Evolutionary conservation across 2,797 vertebrate species (phyloP).

Genomic region (Halcyon smyrnensis): DNA sequence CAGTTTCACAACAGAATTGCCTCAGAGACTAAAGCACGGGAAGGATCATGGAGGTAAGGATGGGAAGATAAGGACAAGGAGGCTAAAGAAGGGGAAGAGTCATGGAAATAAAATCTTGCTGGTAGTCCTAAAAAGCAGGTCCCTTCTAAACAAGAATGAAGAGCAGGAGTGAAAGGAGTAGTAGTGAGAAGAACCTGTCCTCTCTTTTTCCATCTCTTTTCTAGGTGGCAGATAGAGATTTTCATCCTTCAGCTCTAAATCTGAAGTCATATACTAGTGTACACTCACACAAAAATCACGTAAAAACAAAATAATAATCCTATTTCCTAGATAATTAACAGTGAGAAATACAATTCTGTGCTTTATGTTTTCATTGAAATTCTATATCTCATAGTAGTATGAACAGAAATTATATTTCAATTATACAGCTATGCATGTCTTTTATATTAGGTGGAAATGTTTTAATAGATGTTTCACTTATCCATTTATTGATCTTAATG

Average conservation of each 20-base stretch:
- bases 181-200: background rate
- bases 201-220: background rate
- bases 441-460: conserved; percentile 51
- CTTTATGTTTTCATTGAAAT: conserved; percentile 51
- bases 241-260: conserved; percentile 8
- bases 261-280: background rate
- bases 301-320: conserved; percentile 54
- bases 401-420: conserved; percentile 63
- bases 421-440: conserved; percentile 33
- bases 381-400: conserved; percentile 25
- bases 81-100: background rate
- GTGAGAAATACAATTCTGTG: background rate
- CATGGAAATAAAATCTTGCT: background rate
- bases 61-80: background rate
- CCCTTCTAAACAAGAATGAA: background rate
- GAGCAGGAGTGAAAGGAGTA: background rate
- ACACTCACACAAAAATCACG: background rate
- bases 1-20: background rate
- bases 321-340: conserved; percentile 47
- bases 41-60: background rate
- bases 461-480: conserved; percentile 63
- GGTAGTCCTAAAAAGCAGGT: background rate
- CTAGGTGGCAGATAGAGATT: background rate
- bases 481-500: conserved; percentile 70
- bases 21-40: background rate